Percentiles rank a stretch among this genome's conserved stretches.
Evolutionary conservation across 2,113 vertebrate genomes (phyloP).

Genomic region (Brachyistius frenatus): DNA sequence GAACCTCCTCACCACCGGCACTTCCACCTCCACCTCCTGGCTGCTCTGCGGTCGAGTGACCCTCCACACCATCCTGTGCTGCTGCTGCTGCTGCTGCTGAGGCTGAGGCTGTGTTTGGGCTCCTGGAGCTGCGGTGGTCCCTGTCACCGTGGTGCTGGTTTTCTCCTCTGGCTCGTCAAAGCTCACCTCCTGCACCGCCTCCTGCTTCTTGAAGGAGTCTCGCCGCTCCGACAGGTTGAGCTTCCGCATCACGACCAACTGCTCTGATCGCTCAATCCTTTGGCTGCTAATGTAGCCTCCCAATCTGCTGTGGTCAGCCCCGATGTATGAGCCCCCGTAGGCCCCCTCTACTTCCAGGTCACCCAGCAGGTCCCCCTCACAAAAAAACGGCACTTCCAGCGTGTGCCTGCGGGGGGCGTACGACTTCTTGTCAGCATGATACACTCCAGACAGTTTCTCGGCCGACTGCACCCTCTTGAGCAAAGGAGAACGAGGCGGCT

Average conservation of each 20-base stretch:
- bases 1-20: constrained; percentile 68
- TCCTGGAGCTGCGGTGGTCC: neutral
- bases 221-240: constrained; percentile 94
- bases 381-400: constrained; percentile 80
- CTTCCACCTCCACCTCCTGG: constrained; percentile 68
- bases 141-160: constrained; percentile 28
- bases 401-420: constrained; percentile 84
- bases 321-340: constrained; percentile 45
- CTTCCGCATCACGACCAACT: constrained; percentile 94
- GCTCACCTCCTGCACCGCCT: constrained; percentile 97
- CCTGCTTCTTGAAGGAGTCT: constrained; percentile 98
- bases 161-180: constrained; percentile 91
- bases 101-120: constrained; percentile 30
- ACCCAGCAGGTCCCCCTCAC: constrained; percentile 77
- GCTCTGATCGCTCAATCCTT: constrained; percentile 85
- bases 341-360: constrained; percentile 65
- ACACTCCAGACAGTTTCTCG: constrained; percentile 88
- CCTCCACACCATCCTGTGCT: constrained; percentile 74
- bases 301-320: constrained; percentile 75
- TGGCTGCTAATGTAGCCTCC: constrained; percentile 76
- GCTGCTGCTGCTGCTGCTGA: constrained; percentile 60
- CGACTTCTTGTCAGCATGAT: constrained; percentile 85
- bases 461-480: constrained; percentile 94
- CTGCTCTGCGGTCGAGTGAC: constrained; percentile 55
- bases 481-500: constrained; percentile 90